These are phyloP conservation scores for Pinna nobilis DNA, from an alignment of 1,140 invertebrate species.

Conservation along the genomic window DNA sequence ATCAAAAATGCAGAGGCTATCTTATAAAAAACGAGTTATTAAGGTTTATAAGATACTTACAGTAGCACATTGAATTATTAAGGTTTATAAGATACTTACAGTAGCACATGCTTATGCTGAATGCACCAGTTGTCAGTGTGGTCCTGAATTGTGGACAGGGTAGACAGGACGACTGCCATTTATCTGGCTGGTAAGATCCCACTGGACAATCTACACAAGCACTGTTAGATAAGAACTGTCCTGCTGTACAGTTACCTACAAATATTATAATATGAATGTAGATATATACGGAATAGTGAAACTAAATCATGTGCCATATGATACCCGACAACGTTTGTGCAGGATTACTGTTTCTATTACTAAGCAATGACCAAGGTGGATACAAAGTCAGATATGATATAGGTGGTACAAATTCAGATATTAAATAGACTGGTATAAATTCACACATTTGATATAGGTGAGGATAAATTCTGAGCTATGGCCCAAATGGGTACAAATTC, in stretches of 20 bases:
- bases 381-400: neutral
- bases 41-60: conserved; percentile 6
- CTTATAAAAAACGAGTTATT: too few species aligned
- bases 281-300: neutral
- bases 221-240: conserved; percentile 29
- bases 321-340: neutral
- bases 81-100: conserved; percentile 6
- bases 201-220: conserved; percentile 48
- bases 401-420: too few species aligned
- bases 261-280: neutral
- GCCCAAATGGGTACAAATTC: too few species aligned
- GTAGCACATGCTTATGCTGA: neutral
- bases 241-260: conserved; percentile 30
- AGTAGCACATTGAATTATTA: conserved; percentile 6
- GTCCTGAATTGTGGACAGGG: conserved; percentile 39
- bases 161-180: conserved; percentile 44
- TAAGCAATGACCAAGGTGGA: neutral
- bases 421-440: too few species aligned
- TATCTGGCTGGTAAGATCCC: conserved; percentile 47
- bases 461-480: too few species aligned
- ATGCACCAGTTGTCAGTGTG: conserved; percentile 10
- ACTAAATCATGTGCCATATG: neutral
- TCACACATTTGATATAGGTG: too few species aligned
- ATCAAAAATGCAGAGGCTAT: too few species aligned
- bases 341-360: neutral